A percentile compares a stretch with the other conserved stretches of the same genome.
Conservation (phyloP, 2,113 vertebrate species). For the Cheirogaleus medius region DNA sequence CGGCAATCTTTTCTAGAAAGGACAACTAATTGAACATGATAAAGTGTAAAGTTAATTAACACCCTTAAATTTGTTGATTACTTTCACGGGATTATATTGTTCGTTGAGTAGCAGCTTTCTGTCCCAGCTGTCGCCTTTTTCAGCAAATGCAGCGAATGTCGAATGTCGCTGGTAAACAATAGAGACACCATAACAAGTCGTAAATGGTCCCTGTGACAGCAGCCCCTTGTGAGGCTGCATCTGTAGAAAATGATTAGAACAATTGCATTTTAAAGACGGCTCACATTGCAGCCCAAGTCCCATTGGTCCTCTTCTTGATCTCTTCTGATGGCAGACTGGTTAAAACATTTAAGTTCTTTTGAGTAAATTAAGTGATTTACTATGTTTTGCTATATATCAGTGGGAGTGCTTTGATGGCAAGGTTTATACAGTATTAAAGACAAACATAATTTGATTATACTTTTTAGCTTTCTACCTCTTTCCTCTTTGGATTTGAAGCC, state of each 20-base stretch:
- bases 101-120: conserved; percentile 90
- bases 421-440: conserved; percentile 71
- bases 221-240: conserved; percentile 95
- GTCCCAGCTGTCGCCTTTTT: conserved; percentile 96
- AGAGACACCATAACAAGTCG: conserved; percentile 93
- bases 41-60: conserved; percentile 99
- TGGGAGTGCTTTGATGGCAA: conserved; percentile 78
- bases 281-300: conserved; percentile 89
- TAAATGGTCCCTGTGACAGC: conserved; percentile 93
- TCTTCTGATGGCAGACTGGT: conserved; percentile 87
- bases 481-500: not conserved
- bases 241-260: conserved; percentile 98
- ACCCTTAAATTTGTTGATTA: conserved; percentile 98
- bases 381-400: conserved; percentile 77
- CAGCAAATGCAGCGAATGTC: conserved; percentile 84
- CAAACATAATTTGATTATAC: not conserved
- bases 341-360: conserved; percentile 90
- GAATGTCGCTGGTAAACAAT: conserved; percentile 93
- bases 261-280: conserved; percentile 97
- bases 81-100: conserved; percentile 94
- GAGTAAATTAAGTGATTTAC: conserved; percentile 91
- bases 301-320: conserved; percentile 91
- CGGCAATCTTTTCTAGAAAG: conserved; percentile 91
- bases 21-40: conserved; percentile 99
- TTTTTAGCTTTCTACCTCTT: not conserved